Evolutionary conservation across 2,113 vertebrate genomes (phyloP), one percentile per base, ranked within the genome.

Genomic region (Fulica atra): DNA sequence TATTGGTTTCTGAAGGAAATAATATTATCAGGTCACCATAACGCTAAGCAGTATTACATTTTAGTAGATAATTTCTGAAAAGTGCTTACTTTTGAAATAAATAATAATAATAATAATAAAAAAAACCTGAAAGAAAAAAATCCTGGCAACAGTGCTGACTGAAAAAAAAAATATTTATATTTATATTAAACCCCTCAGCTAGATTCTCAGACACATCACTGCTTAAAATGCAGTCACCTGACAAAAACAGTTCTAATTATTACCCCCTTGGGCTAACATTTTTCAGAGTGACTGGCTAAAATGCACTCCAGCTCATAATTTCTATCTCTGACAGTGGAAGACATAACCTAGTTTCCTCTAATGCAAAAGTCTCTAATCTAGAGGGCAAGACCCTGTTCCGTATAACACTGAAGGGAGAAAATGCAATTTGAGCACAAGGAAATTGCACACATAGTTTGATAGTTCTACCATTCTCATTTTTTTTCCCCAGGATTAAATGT

Each of bases 121-220:
- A 21, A 97, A 98, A 97, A 88, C 60, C 40, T 50, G 83, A 97
- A 96, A 96, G 97, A 97, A 98, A 98, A 96, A 98, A 98, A 94
- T 91, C 88, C 93, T 97, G 96, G 96, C 94, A 96, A 97, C 96
- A 98, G 94, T 97, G 97, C 97, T 99, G 98, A 98, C 96, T 97
- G 97, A 81, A 98, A 99, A 99, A 99, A 99, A 98, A 98, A 98
- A 98, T 98, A 98, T 98, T 99, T 98, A 98, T 98, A 96, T 97
- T 98, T 98, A 96, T 98, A 99, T 99, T 98, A 98, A 99, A 97
- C 96, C 98, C 97, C 97, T 98, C 96, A 98, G 98, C 98, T 98
- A 98, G 98, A 98, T 98, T 98, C 96, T 98, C 97, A 98, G 98
- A 98, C 94, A 97, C 94, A 98, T 97, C 96, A 89, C 96, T 98